Evolutionary conservation across 1,140 invertebrate genomes (phyloP).

Genomic region (Schlechtendalia chinensis): DNA sequence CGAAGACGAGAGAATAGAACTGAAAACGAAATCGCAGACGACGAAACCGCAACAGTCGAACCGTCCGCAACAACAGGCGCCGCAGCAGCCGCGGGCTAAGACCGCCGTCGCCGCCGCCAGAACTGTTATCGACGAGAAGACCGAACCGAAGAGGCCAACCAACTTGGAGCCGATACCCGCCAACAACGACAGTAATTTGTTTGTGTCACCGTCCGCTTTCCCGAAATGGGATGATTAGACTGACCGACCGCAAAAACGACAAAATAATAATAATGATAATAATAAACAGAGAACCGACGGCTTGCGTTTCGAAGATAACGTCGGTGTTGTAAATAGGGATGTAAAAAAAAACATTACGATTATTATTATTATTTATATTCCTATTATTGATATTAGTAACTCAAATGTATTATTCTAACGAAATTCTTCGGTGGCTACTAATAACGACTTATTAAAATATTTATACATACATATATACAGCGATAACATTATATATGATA

Average conservation of each 20-base stretch:
- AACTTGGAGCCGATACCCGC: constrained; percentile 56
- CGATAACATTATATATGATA: constrained; percentile 13
- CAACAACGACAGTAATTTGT: constrained; percentile 54
- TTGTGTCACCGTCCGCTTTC: constrained; percentile 58
- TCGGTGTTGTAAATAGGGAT: constrained; percentile 39
- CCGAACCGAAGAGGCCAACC: constrained; percentile 52
- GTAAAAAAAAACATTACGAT: constrained; percentile 11
- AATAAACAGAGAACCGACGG: not conserved
- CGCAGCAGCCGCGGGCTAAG: not conserved
- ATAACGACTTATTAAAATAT: constrained; percentile 21
- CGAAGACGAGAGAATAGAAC: constrained; percentile 57
- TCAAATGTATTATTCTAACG: not conserved
- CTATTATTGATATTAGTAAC: constrained; percentile 14
- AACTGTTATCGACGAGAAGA: constrained; percentile 58
- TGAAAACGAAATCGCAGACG: constrained; percentile 54
- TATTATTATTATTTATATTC: too few species aligned
- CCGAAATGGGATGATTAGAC: constrained; percentile 61
- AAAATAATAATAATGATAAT: not conserved
- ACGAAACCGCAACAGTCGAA: constrained; percentile 42
- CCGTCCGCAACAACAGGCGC: constrained; percentile 56
- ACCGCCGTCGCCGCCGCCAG: not conserved
- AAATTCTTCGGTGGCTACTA: constrained; percentile 11
- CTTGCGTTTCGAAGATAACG: not conserved
- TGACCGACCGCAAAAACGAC: constrained; percentile 15
- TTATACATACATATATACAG: too few species aligned